Percentiles rank a stretch among this genome's conserved stretches.
phyloP scores from a whole-genome alignment of 1,140 invertebrate species.

The Pinna nobilis region DNA sequence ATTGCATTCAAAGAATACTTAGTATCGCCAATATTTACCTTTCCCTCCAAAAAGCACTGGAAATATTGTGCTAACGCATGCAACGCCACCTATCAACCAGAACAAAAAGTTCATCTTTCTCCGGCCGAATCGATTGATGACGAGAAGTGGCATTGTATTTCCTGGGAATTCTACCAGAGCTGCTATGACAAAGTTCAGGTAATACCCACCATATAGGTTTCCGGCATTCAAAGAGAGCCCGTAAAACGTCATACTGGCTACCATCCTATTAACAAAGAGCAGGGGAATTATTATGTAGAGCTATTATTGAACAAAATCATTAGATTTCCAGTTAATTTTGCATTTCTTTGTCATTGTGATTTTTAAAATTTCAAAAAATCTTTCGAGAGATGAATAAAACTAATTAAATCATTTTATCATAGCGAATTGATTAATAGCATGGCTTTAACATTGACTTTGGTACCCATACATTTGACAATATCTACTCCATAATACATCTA shows the following conservation, averaged over 20 bases:
- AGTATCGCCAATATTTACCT: conserved; percentile 9
- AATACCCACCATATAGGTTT: conserved; percentile 59
- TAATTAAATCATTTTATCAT: too few species aligned
- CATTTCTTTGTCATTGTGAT: too few species aligned
- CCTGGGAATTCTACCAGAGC: conserved; percentile 85
- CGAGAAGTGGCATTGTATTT: conserved; percentile 80
- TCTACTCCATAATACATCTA: too few species aligned
- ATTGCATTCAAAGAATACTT: too few species aligned
- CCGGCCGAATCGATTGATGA: conserved; percentile 53
- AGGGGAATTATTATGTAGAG: too few species aligned
- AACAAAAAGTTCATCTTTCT: conserved; percentile 27
- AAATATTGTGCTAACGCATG: conserved; percentile 48
- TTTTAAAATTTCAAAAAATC: too few species aligned
- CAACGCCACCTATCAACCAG: conserved; percentile 52
- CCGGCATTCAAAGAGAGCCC: conserved; percentile 78
- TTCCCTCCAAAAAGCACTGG: conserved; percentile 36
- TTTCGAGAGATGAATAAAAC: too few species aligned
- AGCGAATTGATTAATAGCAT: too few species aligned
- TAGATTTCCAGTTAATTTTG: neutral
- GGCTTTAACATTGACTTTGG: too few species aligned
- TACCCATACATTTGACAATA: too few species aligned
- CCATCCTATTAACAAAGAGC: conserved; percentile 79
- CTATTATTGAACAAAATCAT: too few species aligned
- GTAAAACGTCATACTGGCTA: conserved; percentile 79
- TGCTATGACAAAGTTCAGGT: conserved; percentile 59